A percentile compares a stretch with the other conserved stretches of the same genome.
phyloP scores from a whole-genome alignment of 2,113 vertebrate genomes.

The Scopus umbretta region DNA sequence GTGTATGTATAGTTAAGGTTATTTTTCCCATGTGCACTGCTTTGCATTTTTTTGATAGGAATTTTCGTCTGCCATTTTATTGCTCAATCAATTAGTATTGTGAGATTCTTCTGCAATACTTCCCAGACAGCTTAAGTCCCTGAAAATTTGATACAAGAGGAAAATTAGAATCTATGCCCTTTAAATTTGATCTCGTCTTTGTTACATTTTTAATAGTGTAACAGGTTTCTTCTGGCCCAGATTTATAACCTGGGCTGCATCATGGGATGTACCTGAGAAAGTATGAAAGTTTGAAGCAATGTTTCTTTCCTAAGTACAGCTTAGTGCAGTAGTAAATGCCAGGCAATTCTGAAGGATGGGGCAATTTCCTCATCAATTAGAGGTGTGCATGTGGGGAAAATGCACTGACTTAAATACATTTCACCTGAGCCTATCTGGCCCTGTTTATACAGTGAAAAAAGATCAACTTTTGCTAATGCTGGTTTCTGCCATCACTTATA shows the following conservation, averaged over 20 bases:
- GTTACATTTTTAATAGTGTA: not conserved
- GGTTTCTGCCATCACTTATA: not conserved
- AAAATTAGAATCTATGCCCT: not conserved
- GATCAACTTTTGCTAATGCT: not conserved
- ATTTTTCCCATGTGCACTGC: not conserved
- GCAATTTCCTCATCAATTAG: slow-evolving; percentile 19
- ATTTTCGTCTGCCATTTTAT: not conserved
- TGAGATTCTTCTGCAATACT: not conserved
- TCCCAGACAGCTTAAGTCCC: not conserved
- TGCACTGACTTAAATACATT: not conserved
- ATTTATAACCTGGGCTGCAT: not conserved
- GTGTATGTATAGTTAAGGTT: not conserved
- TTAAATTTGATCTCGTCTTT: not conserved
- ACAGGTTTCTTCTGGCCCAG: not conserved
- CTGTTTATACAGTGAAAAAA: not conserved
- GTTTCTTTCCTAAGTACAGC: not conserved
- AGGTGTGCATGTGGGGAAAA: not conserved
- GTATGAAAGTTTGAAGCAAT: not conserved
- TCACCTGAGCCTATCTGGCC: not conserved
- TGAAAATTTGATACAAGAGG: not conserved
- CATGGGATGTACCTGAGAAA: not conserved
- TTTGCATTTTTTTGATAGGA: not conserved
- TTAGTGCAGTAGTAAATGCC: not conserved
- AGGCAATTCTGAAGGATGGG: slow-evolving; percentile 13
- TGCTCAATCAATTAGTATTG: not conserved